Conservation (phyloP, 2,888 invertebrate genomes). For the Trilocha varians region DNA sequence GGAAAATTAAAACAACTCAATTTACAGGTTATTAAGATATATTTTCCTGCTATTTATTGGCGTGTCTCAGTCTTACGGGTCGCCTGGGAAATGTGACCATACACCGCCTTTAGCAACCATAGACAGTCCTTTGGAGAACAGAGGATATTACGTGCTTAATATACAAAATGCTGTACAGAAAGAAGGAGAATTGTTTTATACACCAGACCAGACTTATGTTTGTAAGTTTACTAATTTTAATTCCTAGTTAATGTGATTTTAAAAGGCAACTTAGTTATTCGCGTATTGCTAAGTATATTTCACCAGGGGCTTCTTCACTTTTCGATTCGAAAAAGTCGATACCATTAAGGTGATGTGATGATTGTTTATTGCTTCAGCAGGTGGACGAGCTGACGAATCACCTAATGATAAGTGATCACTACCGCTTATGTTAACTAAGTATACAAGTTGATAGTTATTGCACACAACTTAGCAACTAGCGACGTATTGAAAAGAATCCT, state of each 20-base stretch:
- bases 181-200: slow-evolving; percentile 27
- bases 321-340: too few species aligned
- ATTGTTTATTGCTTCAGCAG: too few species aligned
- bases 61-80: slow-evolving; percentile 14
- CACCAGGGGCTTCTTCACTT: too few species aligned
- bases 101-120: slow-evolving; percentile 36
- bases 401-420: too few species aligned
- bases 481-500: too few species aligned
- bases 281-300: too few species aligned
- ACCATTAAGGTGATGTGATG: too few species aligned
- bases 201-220: slow-evolving; percentile 55
- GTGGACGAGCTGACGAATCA: too few species aligned
- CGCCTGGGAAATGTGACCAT: slow-evolving; percentile 47
- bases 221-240: slow-evolving; percentile 43
- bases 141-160: slow-evolving; percentile 34
- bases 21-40: slow-evolving; percentile 28
- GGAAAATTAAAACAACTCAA: neutral
- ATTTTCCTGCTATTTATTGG: slow-evolving; percentile 18
- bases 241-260: neutral
- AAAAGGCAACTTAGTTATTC: too few species aligned
- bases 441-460: too few species aligned
- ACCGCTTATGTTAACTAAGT: too few species aligned
- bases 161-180: slow-evolving; percentile 29
- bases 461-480: too few species aligned
- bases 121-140: slow-evolving; percentile 33